These are phyloP conservation scores for Monochamus alternatus DNA, from an alignment of 2,888 invertebrate species.

Conservation along the genomic window DNA sequence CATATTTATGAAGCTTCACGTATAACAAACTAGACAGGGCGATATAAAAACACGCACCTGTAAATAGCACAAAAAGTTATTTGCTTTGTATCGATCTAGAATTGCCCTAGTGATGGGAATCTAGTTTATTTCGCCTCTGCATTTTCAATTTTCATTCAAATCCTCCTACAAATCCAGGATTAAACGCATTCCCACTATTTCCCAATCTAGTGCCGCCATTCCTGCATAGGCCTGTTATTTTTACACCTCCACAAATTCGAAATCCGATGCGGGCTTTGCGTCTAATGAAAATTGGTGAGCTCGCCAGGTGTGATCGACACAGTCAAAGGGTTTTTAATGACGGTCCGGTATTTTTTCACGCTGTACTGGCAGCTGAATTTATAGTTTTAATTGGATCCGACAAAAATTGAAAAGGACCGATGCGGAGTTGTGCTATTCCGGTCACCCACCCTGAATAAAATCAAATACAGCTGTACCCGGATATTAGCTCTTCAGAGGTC, in stretches of 20 bases:
- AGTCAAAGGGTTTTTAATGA: conserved; percentile 15
- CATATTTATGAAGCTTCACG: too few species aligned
- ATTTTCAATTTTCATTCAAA: conserved; percentile 2
- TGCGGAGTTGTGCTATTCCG: background rate
- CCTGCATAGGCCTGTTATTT: conserved; percentile 1
- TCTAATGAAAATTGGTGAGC: conserved; percentile 5
- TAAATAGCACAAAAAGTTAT: too few species aligned
- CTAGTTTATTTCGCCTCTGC: background rate
- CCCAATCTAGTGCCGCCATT: conserved; percentile 3
- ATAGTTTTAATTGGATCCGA: background rate
- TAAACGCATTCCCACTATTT: background rate
- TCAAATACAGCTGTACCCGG: background rate
- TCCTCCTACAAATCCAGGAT: background rate
- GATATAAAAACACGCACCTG: too few species aligned
- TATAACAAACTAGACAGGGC: too few species aligned
- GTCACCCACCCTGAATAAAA: background rate
- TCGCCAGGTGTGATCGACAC: background rate
- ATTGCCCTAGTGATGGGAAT: too few species aligned
- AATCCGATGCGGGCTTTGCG: background rate
- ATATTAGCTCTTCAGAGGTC: too few species aligned
- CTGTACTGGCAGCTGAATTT: background rate
- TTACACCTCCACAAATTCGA: conserved; percentile 15
- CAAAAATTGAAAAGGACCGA: background rate
- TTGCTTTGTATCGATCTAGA: too few species aligned
- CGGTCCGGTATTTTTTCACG: background rate